Evolutionary conservation across 2,888 invertebrate genomes (phyloP).

Genomic region (Cosmopolites sordidus): DNA sequence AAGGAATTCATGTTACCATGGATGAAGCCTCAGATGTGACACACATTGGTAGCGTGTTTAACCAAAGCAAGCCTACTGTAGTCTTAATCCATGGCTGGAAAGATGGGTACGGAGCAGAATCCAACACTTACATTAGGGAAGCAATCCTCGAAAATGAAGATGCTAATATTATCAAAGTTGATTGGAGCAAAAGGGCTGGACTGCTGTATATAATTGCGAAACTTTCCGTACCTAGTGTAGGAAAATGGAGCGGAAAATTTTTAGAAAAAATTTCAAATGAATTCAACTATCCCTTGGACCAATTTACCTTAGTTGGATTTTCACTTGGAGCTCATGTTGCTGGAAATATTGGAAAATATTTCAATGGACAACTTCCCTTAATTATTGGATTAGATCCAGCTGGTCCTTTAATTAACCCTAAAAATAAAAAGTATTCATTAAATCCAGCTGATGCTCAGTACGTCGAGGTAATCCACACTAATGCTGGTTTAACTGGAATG

Average conservation of each 20-base stretch:
- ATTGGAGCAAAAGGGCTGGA: constrained; percentile 16
- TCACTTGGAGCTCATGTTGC: constrained; percentile 9
- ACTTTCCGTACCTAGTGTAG: constrained; percentile 1
- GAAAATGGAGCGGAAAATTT: not conserved
- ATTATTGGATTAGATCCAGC: constrained; percentile 11
- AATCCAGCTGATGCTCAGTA: constrained; percentile 4
- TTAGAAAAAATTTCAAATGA: not conserved
- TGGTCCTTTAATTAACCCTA: constrained; percentile 1
- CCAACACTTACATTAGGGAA: constrained; percentile 17
- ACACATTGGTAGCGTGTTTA: constrained; percentile 9
- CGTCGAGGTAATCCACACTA: constrained; percentile 6
- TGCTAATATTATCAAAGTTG: constrained; percentile 22
- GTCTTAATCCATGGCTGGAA: constrained; percentile 24
- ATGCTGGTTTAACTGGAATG: constrained; percentile 1
- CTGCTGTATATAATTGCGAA: constrained; percentile 4
- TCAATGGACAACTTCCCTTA: not conserved
- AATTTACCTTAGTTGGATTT: constrained; percentile 7
- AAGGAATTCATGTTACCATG: constrained; percentile 6
- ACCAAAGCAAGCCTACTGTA: constrained; percentile 14
- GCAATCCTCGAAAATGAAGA: constrained; percentile 16
- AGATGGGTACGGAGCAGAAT: constrained; percentile 16
- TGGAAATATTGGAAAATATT: not conserved
- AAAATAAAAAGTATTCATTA: not conserved
- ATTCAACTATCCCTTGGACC: constrained; percentile 1
- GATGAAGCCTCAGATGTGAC: constrained; percentile 8